A percentile compares a stretch with the other conserved stretches of the same genome.
Evolutionary conservation across 2,797 vertebrate species (phyloP).

Genomic region (Dendrocincla tyrannina): DNA sequence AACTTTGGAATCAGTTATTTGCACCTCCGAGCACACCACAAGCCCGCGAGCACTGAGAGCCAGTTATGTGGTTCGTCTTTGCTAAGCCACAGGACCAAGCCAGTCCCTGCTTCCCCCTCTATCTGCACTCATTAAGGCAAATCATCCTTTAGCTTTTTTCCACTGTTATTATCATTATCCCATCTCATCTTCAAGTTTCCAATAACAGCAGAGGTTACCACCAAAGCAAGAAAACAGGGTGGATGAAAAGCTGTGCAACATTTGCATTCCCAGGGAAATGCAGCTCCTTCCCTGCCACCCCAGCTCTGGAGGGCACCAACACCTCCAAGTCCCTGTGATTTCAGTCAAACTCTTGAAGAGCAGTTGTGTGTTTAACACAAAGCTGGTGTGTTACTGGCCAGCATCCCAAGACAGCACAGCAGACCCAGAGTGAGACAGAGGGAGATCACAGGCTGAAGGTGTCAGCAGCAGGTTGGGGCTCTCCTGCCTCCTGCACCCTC

Average conservation of each 20-base stretch:
- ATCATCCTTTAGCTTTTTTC: background rate
- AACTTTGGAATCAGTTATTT: constrained; percentile 6
- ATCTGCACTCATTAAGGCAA: background rate
- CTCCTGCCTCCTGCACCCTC: background rate
- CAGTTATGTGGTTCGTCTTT: background rate
- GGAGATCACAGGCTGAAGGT: accelerated
- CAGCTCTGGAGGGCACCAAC: background rate
- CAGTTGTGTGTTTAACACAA: background rate
- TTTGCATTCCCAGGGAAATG: background rate
- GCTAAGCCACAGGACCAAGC: background rate
- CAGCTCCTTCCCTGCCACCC: background rate
- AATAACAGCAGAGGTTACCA: background rate
- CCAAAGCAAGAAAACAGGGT: accelerated
- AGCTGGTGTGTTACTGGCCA: accelerated
- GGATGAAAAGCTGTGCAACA: accelerated
- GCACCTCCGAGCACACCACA: background rate
- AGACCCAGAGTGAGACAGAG: background rate
- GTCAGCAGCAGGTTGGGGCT: background rate
- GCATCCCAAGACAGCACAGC: background rate
- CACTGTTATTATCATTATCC: background rate
- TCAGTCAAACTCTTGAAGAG: background rate
- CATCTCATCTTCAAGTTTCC: background rate
- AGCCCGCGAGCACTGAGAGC: background rate
- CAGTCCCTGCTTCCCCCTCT: background rate
- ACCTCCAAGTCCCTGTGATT: background rate